A percentile compares a stretch with the other conserved stretches of the same genome.
Evolutionary conservation across 2,888 invertebrate genomes (phyloP).

Genomic region (Fragum whitleyi): DNA sequence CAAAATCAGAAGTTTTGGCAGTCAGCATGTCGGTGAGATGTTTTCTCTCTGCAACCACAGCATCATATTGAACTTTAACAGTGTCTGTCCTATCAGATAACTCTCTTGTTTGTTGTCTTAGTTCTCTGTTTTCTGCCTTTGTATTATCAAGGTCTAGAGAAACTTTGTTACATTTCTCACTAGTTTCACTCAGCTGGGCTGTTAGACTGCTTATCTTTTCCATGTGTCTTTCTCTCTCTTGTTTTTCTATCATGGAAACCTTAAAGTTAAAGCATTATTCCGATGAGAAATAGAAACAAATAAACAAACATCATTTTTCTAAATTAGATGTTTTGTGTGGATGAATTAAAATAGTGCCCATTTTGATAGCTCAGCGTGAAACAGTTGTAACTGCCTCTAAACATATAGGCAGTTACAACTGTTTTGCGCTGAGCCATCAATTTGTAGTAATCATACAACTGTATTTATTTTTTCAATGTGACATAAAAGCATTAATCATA

Average conservation of each 20-base stretch:
- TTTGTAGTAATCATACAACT: too few relatives aligned
- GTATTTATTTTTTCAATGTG: too few relatives aligned
- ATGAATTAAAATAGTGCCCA: too few relatives aligned
- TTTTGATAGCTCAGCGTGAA: too few relatives aligned
- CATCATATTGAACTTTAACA: constrained; percentile 70
- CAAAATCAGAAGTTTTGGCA: constrained; percentile 72
- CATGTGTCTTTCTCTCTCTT: constrained; percentile 75
- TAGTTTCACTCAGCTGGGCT: constrained; percentile 76
- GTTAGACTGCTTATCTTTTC: constrained; percentile 77
- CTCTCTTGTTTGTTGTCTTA: constrained; percentile 70
- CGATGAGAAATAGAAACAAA: too few relatives aligned
- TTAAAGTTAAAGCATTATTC: constrained; percentile 54
- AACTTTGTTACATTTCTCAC: constrained; percentile 76
- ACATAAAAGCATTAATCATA: too few relatives aligned
- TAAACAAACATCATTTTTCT: too few relatives aligned
- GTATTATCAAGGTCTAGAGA: constrained; percentile 74
- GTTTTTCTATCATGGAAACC: constrained; percentile 77
- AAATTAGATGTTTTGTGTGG: too few relatives aligned
- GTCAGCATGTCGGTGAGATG: constrained; percentile 72
- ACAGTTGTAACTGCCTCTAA: too few relatives aligned
- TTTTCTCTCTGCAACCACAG: constrained; percentile 71
- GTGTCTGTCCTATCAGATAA: constrained; percentile 72
- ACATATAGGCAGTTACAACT: too few relatives aligned
- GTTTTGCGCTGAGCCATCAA: too few relatives aligned
- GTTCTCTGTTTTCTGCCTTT: constrained; percentile 69